Conservation (phyloP, 2,888 invertebrate genomes). For the Drosophila macrospina region DNA sequence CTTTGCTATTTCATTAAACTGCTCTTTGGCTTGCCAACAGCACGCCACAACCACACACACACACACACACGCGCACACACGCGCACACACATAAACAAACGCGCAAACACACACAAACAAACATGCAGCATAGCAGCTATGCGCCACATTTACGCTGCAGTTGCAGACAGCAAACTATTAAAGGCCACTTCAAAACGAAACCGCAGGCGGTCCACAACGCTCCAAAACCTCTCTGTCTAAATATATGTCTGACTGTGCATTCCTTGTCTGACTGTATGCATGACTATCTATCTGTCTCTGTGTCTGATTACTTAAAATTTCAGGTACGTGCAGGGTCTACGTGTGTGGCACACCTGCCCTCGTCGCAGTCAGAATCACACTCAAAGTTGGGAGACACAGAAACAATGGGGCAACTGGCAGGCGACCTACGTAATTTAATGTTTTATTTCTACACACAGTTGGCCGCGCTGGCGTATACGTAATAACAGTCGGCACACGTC, state of each 20-base stretch:
- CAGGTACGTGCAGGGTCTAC: constrained; percentile 68
- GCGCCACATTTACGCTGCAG: constrained; percentile 62
- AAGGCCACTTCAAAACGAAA: constrained; percentile 73
- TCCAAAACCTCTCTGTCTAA: constrained; percentile 22
- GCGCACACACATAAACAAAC: neutral
- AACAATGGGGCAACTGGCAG: constrained; percentile 48
- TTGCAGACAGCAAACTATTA: constrained; percentile 78
- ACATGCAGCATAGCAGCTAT: constrained; percentile 21
- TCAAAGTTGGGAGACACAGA: constrained; percentile 8
- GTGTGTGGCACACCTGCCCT: constrained; percentile 71
- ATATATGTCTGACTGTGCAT: constrained; percentile 12
- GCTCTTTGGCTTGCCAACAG: constrained; percentile 58
- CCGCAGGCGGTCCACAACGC: constrained; percentile 54
- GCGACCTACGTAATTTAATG: constrained; percentile 75
- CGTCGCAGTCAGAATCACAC: constrained; percentile 33
- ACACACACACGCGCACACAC: constrained; percentile 11
- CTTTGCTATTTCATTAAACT: constrained; percentile 73
- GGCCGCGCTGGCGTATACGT: constrained; percentile 71
- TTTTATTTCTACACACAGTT: constrained; percentile 72
- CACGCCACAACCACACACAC: constrained; percentile 52
- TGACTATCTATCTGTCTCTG: constrained; percentile 11
- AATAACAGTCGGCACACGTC: constrained; percentile 71
- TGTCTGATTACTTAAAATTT: constrained; percentile 74
- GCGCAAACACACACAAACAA: constrained; percentile 1
- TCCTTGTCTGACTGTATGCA: constrained; percentile 29